Evolutionary conservation across 1,140 invertebrate species (phyloP), one percentile per base, ranked within the genome.

Genomic region (Copidosoma floridanum): DNA sequence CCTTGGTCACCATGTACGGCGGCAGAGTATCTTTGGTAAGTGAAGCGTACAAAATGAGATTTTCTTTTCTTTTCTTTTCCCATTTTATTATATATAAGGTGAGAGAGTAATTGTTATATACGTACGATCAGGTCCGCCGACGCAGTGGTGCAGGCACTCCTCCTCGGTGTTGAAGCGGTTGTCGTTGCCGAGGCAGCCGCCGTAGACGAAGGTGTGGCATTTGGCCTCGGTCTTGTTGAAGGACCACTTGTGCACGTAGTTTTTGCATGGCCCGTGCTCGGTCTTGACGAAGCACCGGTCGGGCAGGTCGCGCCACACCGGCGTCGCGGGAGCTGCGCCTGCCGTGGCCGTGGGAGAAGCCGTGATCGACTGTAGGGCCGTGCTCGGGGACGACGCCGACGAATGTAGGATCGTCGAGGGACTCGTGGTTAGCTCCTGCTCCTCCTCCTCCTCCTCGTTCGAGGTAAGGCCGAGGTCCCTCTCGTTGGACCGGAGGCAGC

Each of bases 161-260:
- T 83, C 79, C 75, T 89, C 87, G 14, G 85, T 86, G 65, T 86
- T 84, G 75, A 93, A 93, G 59, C 88, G 82, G 78, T 93, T 93
- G 55, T 85, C 83, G 46, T 92, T 92, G 21, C 89, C 90, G 40
- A 84, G 82, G 71, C 91, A 93, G 26, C 90, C 90, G 44, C 89
- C 88, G 81, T 88, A 94, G 21, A 84, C 81, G 68, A 94, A 94
- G 48, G 83, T 84, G 47, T 77, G 79, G 76, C 92, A 94, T 20
- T 82, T 82, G 41, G 82, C 78, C 53, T 82, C 82, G 5, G 83
- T 79, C 41, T 87, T 84, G 73, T 88, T 88, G 76, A 86, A 92
- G 57, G 86, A 88, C 83, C 89, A 88, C 72, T 89, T 88, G 69
- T 85, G 83, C 7, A 88, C 78, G 65, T 83, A 85, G 47, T 85